Evolutionary conservation across 2,113 vertebrate species (phyloP).

Genomic region (Excalfactoria chinensis): DNA sequence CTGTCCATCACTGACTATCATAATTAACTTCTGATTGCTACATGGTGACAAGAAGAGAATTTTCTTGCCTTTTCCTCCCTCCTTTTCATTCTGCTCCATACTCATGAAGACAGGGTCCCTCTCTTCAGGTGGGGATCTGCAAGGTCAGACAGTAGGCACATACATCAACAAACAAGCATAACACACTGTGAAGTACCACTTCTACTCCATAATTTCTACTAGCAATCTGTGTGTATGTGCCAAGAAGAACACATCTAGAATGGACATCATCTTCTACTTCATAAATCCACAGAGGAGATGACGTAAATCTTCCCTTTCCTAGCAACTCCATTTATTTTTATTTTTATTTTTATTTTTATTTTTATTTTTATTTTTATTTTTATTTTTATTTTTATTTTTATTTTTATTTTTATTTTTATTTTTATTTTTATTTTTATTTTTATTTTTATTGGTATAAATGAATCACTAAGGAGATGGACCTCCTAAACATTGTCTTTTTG

Average conservation of each 20-base stretch:
- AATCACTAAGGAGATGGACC: not conserved
- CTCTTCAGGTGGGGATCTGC: not conserved
- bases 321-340: not conserved
- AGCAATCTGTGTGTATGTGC: not conserved
- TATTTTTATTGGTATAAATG: not conserved
- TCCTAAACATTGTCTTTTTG: not conserved
- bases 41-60: not conserved
- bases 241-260: not conserved
- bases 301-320: not conserved
- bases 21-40: not conserved
- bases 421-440: not conserved
- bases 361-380: not conserved
- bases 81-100: not conserved
- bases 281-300: not conserved
- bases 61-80: not conserved
- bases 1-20: not conserved
- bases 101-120: too few relatives aligned
- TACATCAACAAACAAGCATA: not conserved
- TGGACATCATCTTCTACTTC: not conserved
- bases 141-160: not conserved
- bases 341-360: too few relatives aligned
- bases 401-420: too few relatives aligned
- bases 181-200: not conserved
- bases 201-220: not conserved
- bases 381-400: not conserved